Conservation (phyloP, 2,888 invertebrate species). For the Eupithecia insigniata region DNA sequence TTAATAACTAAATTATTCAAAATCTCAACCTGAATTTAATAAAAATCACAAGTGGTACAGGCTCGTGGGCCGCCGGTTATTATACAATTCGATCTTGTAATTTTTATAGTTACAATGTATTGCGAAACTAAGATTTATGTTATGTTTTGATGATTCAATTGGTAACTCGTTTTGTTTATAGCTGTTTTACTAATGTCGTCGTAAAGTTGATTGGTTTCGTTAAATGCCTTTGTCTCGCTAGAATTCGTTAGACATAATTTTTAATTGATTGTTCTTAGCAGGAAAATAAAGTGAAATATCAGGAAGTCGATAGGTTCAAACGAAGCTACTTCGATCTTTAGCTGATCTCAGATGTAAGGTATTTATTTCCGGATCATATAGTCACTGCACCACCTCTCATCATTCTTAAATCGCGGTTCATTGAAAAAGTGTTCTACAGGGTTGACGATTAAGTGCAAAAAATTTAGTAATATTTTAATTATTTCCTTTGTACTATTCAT, state of each 20-base stretch:
- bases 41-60: slow-evolving; percentile 15
- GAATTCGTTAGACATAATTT: not conserved
- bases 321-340: too few species aligned
- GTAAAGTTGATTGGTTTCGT: slow-evolving; percentile 38
- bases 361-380: too few species aligned
- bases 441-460: too few species aligned
- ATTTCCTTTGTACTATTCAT: too few species aligned
- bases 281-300: not conserved
- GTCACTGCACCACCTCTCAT: too few species aligned
- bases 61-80: slow-evolving; percentile 61
- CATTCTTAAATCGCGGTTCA: too few species aligned
- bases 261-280: not conserved
- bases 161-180: slow-evolving; percentile 44
- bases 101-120: slow-evolving; percentile 53
- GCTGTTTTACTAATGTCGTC: slow-evolving; percentile 29
- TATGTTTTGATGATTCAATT: slow-evolving; percentile 46
- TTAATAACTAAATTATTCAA: not conserved
- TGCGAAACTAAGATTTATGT: slow-evolving; percentile 53
- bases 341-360: too few species aligned
- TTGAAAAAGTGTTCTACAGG: too few species aligned
- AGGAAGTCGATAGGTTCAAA: not conserved
- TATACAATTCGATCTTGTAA: slow-evolving; percentile 68
- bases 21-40: not conserved
- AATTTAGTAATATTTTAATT: too few species aligned
- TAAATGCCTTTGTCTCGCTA: slow-evolving; percentile 6